Evolutionary conservation across 2,888 invertebrate genomes (phyloP).

Genomic region (Xanthorhoe spadicearia): DNA sequence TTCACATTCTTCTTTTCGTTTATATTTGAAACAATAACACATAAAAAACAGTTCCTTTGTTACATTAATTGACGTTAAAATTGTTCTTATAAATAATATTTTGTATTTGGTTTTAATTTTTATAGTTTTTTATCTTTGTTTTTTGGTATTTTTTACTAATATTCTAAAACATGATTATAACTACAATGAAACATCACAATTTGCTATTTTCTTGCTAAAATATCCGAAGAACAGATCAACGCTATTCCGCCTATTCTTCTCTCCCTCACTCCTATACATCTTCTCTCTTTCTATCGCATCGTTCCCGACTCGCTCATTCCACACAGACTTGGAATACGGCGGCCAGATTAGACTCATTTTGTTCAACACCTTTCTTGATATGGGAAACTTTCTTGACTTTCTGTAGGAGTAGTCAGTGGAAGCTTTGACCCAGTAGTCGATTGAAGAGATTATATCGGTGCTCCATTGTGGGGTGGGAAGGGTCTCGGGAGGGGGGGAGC

Average conservation of each 20-base stretch:
- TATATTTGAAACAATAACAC: no score
- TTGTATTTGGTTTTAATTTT: no score
- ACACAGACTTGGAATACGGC: constrained; percentile 44
- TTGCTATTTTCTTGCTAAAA: constrained; percentile 26
- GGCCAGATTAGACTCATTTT: constrained; percentile 47
- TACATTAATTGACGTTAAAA: no score
- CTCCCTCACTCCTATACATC: constrained; percentile 12
- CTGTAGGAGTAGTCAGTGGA: constrained; percentile 35
- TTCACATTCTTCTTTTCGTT: no score
- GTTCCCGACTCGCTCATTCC: constrained; percentile 42
- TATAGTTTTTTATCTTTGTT: no score
- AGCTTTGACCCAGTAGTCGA: constrained; percentile 43
- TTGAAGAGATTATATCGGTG: constrained; percentile 15
- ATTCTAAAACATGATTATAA: not conserved
- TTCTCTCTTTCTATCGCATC: constrained; percentile 31
- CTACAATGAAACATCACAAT: not conserved
- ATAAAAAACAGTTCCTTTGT: no score
- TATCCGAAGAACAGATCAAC: constrained; percentile 46
- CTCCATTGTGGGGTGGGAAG: constrained; percentile 45
- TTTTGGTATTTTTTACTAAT: not conserved
- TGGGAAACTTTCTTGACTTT: constrained; percentile 33
- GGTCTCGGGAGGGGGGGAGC: constrained; percentile 42
- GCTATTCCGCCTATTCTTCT: constrained; percentile 29
- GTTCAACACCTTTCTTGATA: constrained; percentile 37
- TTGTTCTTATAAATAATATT: no score